Conservation (phyloP, 1,140 invertebrate species). For the Eumeta japonica region DNA sequence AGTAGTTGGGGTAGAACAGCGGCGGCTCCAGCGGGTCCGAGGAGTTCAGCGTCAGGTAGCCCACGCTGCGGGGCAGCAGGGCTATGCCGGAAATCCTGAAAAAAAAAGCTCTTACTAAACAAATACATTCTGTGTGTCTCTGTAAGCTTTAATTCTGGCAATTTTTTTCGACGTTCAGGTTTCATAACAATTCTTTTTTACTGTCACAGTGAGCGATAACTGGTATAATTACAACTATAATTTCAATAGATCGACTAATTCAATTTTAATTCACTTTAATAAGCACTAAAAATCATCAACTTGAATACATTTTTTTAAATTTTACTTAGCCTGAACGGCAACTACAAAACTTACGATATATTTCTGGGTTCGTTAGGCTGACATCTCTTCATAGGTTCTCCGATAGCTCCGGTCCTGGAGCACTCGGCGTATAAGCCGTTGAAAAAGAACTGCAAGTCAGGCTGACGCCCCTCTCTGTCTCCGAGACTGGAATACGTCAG, state of each 20-base stretch:
- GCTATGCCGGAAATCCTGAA: conserved; percentile 66
- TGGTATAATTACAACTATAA: too few species aligned
- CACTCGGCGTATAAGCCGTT: conserved; percentile 65
- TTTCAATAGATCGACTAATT: too few species aligned
- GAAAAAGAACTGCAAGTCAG: conserved; percentile 69
- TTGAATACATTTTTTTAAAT: too few species aligned
- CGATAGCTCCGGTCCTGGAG: conserved; percentile 49
- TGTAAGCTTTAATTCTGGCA: too few species aligned
- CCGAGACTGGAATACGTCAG: conserved; percentile 60
- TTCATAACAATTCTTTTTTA: not conserved
- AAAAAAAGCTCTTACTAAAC: conserved; percentile 6
- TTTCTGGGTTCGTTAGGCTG: conserved; percentile 18
- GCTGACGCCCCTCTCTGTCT: conserved; percentile 48
- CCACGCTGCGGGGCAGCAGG: conserved; percentile 44
- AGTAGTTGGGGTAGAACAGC: conserved; percentile 77
- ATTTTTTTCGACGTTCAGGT: not conserved
- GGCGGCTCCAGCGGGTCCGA: conserved; percentile 63
- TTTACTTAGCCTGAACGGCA: too few species aligned
- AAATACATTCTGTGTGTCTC: not conserved
- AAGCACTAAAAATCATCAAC: too few species aligned
- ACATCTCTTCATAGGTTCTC: conserved; percentile 32
- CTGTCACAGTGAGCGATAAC: too few species aligned
- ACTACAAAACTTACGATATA: conserved; percentile 34
- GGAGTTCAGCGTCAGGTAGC: conserved; percentile 38
- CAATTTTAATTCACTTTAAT: too few species aligned